Evolutionary conservation across 1,140 invertebrate species (phyloP).

Genomic region (Nasonia vitripennis): DNA sequence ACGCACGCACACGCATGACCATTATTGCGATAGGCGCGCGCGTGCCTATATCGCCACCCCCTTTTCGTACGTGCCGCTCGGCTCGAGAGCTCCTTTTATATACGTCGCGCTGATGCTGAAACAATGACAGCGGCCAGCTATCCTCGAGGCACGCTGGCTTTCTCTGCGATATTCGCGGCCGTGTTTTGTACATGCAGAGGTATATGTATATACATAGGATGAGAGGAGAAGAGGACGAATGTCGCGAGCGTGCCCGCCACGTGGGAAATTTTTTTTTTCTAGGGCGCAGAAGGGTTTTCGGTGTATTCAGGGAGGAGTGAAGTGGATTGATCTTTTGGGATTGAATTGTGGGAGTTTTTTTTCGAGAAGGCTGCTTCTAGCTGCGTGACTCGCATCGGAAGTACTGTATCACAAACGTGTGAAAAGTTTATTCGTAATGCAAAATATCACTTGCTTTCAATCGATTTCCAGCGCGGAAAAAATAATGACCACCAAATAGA

Average conservation of each 20-base stretch:
- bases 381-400: too few relatives aligned
- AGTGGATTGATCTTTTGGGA: not conserved
- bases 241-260: not conserved
- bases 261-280: constrained; percentile 37
- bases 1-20: constrained; percentile 60
- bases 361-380: too few relatives aligned
- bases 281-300: not conserved
- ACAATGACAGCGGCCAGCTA: constrained; percentile 27
- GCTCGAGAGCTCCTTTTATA: constrained; percentile 47
- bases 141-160: constrained; percentile 18
- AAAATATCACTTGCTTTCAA: not conserved
- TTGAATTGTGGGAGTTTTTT: not conserved
- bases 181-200: not conserved
- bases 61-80: constrained; percentile 52
- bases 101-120: constrained; percentile 10
- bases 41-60: constrained; percentile 65
- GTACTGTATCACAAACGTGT: too few relatives aligned
- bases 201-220: not conserved
- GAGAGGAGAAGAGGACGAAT: constrained; percentile 19
- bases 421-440: not conserved
- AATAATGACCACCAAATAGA: not conserved
- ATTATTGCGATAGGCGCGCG: constrained; percentile 69
- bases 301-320: not conserved
- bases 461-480: not conserved
- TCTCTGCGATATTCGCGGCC: not conserved